phyloP scores from a whole-genome alignment of 1,140 invertebrate species.

The Drosophila azteca region DNA sequence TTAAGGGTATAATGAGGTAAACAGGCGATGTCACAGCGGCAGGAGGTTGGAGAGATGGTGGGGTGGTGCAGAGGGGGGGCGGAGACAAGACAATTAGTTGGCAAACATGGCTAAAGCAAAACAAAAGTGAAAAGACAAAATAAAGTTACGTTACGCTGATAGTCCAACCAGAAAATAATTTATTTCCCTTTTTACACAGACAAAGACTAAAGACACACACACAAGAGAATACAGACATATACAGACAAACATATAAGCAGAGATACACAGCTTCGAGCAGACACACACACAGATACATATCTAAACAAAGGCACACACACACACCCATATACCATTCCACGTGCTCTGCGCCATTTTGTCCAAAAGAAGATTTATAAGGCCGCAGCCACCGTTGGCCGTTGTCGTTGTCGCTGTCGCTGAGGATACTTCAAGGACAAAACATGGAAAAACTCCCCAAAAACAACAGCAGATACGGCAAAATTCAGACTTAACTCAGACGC shows the following conservation, averaged over 20 bases:
- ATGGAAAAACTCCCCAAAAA: constrained; percentile 33
- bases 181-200: constrained; percentile 44
- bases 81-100: constrained; percentile 59
- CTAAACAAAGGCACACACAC: background rate
- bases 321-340: constrained; percentile 39
- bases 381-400: constrained; percentile 45
- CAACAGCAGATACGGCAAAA: constrained; percentile 28
- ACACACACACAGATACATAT: constrained; percentile 6
- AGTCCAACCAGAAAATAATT: constrained; percentile 61
- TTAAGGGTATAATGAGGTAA: too few relatives aligned
- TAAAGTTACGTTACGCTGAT: constrained; percentile 32
- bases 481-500: constrained; percentile 65
- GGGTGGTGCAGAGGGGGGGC: background rate
- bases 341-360: constrained; percentile 69
- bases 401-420: constrained; percentile 24
- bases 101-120: constrained; percentile 48
- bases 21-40: too few relatives aligned
- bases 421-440: constrained; percentile 74
- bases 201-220: constrained; percentile 22
- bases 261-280: background rate
- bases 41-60: too few relatives aligned
- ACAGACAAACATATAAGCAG: background rate
- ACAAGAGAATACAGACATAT: too few relatives aligned
- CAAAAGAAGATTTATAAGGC: constrained; percentile 71
- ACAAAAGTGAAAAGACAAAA: constrained; percentile 60